Base-by-base conservation (phyloP, 2,888 invertebrate species). In the Notocelia uddmanniana region DNA sequence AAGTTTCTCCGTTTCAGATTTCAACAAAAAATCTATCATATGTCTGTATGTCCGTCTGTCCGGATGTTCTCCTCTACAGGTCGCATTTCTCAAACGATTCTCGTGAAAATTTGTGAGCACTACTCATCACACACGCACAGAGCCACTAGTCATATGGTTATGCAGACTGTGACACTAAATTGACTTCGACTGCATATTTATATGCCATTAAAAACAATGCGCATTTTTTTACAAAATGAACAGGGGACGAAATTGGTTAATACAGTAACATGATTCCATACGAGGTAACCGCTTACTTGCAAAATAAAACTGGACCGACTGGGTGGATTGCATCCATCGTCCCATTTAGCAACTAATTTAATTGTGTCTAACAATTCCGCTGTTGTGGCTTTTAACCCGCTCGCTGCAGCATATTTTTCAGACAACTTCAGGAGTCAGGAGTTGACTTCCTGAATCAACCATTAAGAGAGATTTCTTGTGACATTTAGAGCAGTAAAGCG, bases 301-400 rank as follows among this genome's bases (percentile, higher is more conserved):
- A 9, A 62, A 57, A 63, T 23, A 55, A 69, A 63, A 63, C 57
- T 48, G 41, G 45, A 55, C 10, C 34, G n/a, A 63, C 50, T 50
- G 3, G 52, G 23, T 23, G n/a, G 37, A 58, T 50, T 13, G 57
- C 57, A 23, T 50, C 62, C 69, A 41, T 34, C 34, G 58, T 50
- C 13, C 37, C 18, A 18, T 69, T 64, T 64, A 50, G 37, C 50
- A 64, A 70, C 69, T 64, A 58, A 69, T 70, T 70, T 18, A 70
- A 71, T 59, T 21, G 52, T 54, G 59, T 59, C 59, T 31, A 37
- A 66, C 21, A 66, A 71, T 59, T 71, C n/a, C 21, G 55, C 21
- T 41, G 57, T 19, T 59, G 70, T 54, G 66, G 70, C 52, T 66
- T 70, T 66, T 70, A 59, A 45, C 37, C 50, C 19, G 31, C 34